A percentile compares a stretch with the other conserved stretches of the same genome.
Conservation (phyloP, 2,113 vertebrate genomes). For the Bathybates hornii region DNA sequence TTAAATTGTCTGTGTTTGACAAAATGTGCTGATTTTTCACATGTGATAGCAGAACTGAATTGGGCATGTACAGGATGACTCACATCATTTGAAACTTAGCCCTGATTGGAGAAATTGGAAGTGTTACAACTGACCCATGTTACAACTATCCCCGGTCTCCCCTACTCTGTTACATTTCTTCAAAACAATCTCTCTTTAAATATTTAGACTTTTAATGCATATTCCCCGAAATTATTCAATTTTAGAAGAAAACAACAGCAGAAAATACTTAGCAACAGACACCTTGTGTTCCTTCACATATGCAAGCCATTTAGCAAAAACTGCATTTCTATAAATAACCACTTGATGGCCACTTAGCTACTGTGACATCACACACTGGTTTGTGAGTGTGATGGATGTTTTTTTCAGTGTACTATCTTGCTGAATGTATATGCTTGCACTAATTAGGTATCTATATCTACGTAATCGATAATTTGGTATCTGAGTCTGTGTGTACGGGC, state of each 20-base stretch:
- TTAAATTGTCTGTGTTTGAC: no score
- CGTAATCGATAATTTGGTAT: accelerated
- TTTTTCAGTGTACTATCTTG: background rate
- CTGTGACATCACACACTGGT: background rate
- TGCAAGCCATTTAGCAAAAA: background rate
- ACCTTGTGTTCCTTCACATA: background rate
- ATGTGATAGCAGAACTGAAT: no score
- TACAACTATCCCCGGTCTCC: no score
- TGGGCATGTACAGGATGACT: no score
- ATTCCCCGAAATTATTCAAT: background rate
- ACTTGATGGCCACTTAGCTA: background rate
- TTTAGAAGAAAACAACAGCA: background rate
- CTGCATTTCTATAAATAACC: background rate
- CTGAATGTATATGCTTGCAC: background rate
- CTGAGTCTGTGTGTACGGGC: background rate
- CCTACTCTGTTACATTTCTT: background rate
- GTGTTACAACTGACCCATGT: no score
- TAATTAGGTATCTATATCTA: background rate
- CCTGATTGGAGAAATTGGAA: no score
- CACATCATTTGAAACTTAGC: no score
- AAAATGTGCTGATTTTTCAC: no score
- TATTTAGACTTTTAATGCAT: background rate
- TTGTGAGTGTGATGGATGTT: accelerated
- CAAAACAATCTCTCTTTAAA: background rate
- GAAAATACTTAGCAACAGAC: background rate